Evolutionary conservation across 2,113 vertebrate species (phyloP), one percentile per base, ranked within the genome.

Genomic region (Thamnaconus septentrionalis): DNA sequence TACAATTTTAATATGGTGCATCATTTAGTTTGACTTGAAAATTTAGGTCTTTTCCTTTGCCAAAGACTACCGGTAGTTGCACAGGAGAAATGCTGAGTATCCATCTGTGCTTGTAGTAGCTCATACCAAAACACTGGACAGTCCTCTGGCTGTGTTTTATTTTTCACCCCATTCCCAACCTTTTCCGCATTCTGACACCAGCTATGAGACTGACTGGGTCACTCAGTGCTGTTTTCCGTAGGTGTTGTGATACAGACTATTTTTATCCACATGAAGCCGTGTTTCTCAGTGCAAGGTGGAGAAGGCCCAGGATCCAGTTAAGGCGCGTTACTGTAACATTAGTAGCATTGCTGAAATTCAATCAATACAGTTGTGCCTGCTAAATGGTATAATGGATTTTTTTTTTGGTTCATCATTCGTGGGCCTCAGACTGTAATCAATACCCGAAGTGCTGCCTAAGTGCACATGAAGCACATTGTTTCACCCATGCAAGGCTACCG

Each of bases 321-420:
- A 76, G 41, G 79, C 68, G 69, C 75, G 75, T 87, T 80, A 73
- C 72, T 72, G 85, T 87, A 86, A 85, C 79, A 79, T 87, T 82
- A 90, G 88, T 58, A 80, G 84, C 58, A 53, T 80, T 82, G 80
- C 81, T 85, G 77, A 87, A 84, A 84, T 85, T 56, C 62, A 88
- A 90, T 91, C 82, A 75, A 88, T 79, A 86, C 78, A 86, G 88
- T 85, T 83, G 76, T 73, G 79, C 85, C 85, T 83, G 83, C 90
- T 90, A 87, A 92, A 90, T 89, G 82, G 64, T 76, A 63, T 91
- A 92, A 93, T 92, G 91, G 89, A 66, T 89, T 75, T 89, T 89
- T 79, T 80, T 76, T 74, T 70, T 61, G 64, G 76, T 78, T 84
- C 65, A 76, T 85, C 65, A 84, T 79, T 83, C 77, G 59, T 81